Evolutionary conservation across 2,113 vertebrate genomes (phyloP).

Genomic region (Anas platyrhynchos): DNA sequence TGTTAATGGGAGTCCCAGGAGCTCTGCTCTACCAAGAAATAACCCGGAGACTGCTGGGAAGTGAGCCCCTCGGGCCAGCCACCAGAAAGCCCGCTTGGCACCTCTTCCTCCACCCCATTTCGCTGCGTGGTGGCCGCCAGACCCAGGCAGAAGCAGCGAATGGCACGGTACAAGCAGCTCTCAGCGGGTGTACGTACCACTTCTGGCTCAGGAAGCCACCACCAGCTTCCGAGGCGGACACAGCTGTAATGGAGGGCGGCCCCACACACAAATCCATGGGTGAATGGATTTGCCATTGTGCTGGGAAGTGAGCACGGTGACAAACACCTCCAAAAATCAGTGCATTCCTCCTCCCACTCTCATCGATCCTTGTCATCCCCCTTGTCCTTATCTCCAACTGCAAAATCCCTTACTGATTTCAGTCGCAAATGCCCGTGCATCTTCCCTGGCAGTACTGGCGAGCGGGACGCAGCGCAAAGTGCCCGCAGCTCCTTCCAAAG

Average conservation of each 20-base stretch:
- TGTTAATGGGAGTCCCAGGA: constrained; percentile 43
- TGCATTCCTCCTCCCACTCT: not conserved
- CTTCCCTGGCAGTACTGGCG: not conserved
- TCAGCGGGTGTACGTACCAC: too few relatives aligned
- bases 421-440: not conserved
- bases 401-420: constrained; percentile 14
- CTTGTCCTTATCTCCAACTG: not conserved
- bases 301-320: not conserved
- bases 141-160: not conserved
- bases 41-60: not conserved
- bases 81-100: not conserved
- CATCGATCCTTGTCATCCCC: constrained; percentile 5
- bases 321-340: not conserved
- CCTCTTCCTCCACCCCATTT: not conserved
- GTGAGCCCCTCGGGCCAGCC: not conserved
- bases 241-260: not conserved
- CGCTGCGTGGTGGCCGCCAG: not conserved
- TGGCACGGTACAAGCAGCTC: not conserved
- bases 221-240: not conserved
- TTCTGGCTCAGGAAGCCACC: not conserved
- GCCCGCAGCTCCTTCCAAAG: not conserved
- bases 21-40: constrained; percentile 28
- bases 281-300: not conserved
- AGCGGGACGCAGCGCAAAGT: not conserved
- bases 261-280: too few relatives aligned